Conservation (phyloP, 2,888 invertebrate genomes). For the Sesia apiformis region DNA sequence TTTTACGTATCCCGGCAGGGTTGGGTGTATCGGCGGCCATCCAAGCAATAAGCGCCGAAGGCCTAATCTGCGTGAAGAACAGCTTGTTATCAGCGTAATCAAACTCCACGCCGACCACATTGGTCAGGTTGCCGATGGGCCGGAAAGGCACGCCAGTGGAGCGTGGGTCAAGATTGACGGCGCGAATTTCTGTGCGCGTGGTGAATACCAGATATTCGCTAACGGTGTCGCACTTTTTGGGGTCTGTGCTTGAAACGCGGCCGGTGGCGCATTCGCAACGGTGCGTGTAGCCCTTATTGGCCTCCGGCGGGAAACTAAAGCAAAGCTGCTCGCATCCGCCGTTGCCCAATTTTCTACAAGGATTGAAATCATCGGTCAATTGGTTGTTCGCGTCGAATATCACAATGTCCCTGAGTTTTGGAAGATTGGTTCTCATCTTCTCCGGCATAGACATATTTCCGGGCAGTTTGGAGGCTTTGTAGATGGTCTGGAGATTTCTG, state of each 20-base stretch:
- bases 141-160: conserved; percentile 89
- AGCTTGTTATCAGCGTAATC: conserved; percentile 91
- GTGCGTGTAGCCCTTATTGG: conserved; percentile 69
- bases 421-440: conserved; percentile 86
- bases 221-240: conserved; percentile 85
- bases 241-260: conserved; percentile 76
- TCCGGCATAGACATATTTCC: conserved; percentile 82
- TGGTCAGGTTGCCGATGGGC: conserved; percentile 88
- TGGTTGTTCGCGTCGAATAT: conserved; percentile 93
- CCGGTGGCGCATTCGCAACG: conserved; percentile 96
- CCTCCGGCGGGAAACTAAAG: conserved; percentile 89
- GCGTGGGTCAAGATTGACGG: conserved; percentile 90
- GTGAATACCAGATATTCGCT: conserved; percentile 95
- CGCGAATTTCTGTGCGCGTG: conserved; percentile 94
- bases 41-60: conserved; percentile 91
- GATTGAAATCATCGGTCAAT: conserved; percentile 87
- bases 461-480: conserved; percentile 84
- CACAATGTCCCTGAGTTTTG: conserved; percentile 90
- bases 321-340: conserved; percentile 96
- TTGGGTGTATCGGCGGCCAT: conserved; percentile 83
- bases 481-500: conserved; percentile 88
- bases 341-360: conserved; percentile 83
- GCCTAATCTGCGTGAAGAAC: conserved; percentile 94
- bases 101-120: conserved; percentile 96
- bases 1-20: conserved; percentile 75